These are phyloP conservation scores for Brachyopa scutellaris DNA, from an alignment of 2,888 invertebrate species.

Conservation along the genomic window DNA sequence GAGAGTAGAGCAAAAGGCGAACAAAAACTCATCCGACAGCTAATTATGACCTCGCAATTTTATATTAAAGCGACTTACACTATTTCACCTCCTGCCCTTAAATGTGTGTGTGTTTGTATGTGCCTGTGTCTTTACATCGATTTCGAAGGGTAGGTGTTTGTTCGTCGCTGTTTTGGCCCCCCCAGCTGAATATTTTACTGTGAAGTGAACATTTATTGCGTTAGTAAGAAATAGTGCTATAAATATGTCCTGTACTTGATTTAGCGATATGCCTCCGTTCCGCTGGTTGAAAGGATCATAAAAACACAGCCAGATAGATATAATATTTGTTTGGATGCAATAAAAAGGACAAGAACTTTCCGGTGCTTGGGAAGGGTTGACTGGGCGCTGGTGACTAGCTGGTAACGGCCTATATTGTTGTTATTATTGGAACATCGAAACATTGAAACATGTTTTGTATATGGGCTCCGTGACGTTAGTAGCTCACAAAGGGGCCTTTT, in stretches of 20 bases:
- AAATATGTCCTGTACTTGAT: conserved; percentile 82
- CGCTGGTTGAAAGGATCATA: conserved; percentile 70
- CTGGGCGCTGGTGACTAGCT: conserved; percentile 2
- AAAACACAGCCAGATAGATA: conserved; percentile 73
- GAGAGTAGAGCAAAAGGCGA: conserved; percentile 64
- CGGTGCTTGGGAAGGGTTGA: conserved; percentile 55
- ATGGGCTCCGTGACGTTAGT: conserved; percentile 34
- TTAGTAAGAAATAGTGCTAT: conserved; percentile 79
- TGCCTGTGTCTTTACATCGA: conserved; percentile 53
- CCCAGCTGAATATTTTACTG: conserved; percentile 59
- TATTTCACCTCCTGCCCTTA: conserved; percentile 42
- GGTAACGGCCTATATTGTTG: conserved; percentile 67
- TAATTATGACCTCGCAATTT: conserved; percentile 81
- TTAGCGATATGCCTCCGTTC: conserved; percentile 71
- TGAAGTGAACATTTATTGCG: conserved; percentile 80
- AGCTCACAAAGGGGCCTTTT: conserved; percentile 3
- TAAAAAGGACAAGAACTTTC: conserved; percentile 73
- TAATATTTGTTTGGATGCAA: conserved; percentile 73
- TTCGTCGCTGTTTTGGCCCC: not conserved
- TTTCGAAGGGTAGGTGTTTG: conserved; percentile 68
- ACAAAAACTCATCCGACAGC: conserved; percentile 76
- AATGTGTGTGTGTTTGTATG: not conserved
- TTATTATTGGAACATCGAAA: conserved; percentile 58
- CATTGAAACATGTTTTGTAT: conserved; percentile 67
- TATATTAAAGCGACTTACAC: conserved; percentile 72